These are phyloP conservation scores for Lasioglossum baleicum DNA, from an alignment of 1,140 invertebrate genomes.

Conservation along the genomic window DNA sequence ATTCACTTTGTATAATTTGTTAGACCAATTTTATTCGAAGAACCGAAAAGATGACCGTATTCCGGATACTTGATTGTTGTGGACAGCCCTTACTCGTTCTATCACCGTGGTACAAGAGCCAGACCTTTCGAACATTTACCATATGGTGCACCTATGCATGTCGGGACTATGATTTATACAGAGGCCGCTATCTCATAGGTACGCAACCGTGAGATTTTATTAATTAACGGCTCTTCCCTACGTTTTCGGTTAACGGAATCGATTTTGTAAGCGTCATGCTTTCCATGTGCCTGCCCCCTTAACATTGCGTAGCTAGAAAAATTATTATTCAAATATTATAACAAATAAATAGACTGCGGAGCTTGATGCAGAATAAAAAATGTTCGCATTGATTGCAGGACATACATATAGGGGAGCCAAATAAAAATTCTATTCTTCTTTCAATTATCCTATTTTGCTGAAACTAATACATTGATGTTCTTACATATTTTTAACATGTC, in stretches of 20 bases:
- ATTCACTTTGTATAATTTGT: no score
- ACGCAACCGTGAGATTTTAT: conserved; percentile 63
- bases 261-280: not conserved
- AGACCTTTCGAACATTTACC: conserved; percentile 63
- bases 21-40: no score
- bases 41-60: not conserved
- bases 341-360: no score
- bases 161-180: conserved; percentile 64
- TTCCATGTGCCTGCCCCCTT: not conserved
- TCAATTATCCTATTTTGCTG: no score
- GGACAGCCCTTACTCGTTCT: conserved; percentile 50
- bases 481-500: no score
- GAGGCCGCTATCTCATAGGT: conserved; percentile 41
- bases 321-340: no score
- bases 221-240: conserved; percentile 51
- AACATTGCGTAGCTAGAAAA: no score
- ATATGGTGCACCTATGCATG: conserved; percentile 59
- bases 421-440: no score
- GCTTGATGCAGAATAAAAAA: no score
- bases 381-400: no score
- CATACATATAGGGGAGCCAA: no score
- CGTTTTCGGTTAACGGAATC: not conserved
- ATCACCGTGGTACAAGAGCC: conserved; percentile 24
- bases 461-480: no score
- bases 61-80: conserved; percentile 44